Evolutionary conservation across 2,888 invertebrate species (phyloP), one percentile per base, ranked within the genome.

Genomic region (Hemistola chrysoprasaria): DNA sequence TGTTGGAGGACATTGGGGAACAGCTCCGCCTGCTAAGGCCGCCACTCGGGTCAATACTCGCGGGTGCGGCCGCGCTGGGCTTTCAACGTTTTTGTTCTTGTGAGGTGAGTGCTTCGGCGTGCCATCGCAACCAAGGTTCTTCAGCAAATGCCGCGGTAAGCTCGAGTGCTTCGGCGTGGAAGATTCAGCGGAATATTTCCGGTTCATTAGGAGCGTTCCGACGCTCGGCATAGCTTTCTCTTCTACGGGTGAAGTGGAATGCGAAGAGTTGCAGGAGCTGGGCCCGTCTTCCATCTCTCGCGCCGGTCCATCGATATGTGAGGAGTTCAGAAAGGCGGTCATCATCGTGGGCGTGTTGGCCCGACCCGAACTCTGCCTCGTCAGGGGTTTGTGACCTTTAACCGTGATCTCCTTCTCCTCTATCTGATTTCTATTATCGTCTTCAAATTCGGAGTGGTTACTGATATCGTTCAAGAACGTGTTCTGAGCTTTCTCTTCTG

Each of bases 1-100:
- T 0, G 96, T 96, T 0, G 96, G 96, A 1, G 96, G 96, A 65
- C 96, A 96, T 50, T 95, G 92, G 0, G 93, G 91, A 25, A 86
- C 79, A 0, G 90, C 86, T 3, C 40, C 36, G 10, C 93, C 90
- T n/a, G 90, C 87, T 29, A 91, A 75, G 22, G 89, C 89, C 0
- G 90, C 90, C 21, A 92, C 91, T 31, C 93, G 81, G 3, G 92
- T 90, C 10, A 93, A 59, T 1, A 91, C 90, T 46, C 93, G 84
- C 1, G 93, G 93, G 55, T 94, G 93, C 9, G 92, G 93, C 38
- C 92, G 74, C 25, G 85, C 58, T 0, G 87, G 87, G 61, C 88
- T 88, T 4, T 87, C 88, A 0, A 62, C 59, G 7, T 62, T 71
- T 22, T 60, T 66, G 1, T 67, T 64, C 57, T 78, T 83, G 10